Evolutionary conservation across 2,113 vertebrate species (phyloP).

Genomic region (Chauna torquata): DNA sequence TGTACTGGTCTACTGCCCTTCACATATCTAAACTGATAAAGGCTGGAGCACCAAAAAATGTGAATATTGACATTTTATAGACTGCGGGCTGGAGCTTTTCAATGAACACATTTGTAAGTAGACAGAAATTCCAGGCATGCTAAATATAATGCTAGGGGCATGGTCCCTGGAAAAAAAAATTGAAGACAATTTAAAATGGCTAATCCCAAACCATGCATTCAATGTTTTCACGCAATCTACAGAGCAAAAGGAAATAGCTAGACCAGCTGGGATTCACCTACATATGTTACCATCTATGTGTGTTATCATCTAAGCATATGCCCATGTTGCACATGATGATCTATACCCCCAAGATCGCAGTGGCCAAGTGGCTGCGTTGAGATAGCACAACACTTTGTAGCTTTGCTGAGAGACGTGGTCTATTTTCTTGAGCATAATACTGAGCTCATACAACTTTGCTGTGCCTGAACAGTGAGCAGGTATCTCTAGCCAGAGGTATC

Average conservation of each 20-base stretch:
- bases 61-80: background rate
- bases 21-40: background rate
- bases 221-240: background rate
- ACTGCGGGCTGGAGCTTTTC: background rate
- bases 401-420: background rate
- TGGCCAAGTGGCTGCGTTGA: background rate
- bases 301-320: background rate
- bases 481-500: background rate
- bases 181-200: background rate
- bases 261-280: background rate
- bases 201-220: background rate
- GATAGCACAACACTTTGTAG: background rate
- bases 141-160: background rate
- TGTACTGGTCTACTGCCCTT: background rate
- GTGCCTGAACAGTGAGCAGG: background rate
- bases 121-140: background rate
- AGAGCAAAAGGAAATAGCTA: background rate
- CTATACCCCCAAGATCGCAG: background rate
- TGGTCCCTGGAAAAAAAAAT: fast-evolving
- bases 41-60: background rate
- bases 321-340: background rate
- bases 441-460: background rate
- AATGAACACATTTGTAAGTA: background rate
- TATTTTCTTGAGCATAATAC: background rate
- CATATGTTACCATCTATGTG: background rate